A percentile compares a stretch with the other conserved stretches of the same genome.
Evolutionary conservation across 2,888 invertebrate genomes (phyloP).

Genomic region (Loripinus fragilis): DNA sequence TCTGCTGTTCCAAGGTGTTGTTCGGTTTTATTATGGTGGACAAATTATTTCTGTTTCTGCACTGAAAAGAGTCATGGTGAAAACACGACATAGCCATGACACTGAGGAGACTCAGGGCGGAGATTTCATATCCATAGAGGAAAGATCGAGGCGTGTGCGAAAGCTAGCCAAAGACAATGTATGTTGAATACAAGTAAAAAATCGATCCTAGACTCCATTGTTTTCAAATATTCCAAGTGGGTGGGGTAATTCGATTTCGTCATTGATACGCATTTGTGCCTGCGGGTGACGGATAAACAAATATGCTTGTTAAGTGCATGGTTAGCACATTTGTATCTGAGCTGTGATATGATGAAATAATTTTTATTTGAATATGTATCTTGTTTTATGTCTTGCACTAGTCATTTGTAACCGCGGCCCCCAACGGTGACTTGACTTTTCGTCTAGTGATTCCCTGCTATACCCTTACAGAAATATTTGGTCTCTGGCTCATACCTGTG

Average conservation of each 20-base stretch:
- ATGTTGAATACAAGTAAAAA: neutral
- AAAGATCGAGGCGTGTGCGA: conserved; percentile 15
- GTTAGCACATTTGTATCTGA: too few relatives aligned
- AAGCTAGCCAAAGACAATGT: neutral
- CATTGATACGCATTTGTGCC: too few relatives aligned
- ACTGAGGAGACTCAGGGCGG: conserved; percentile 61
- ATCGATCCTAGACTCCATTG: conserved; percentile 13
- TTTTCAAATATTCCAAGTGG: neutral
- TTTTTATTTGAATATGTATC: too few relatives aligned
- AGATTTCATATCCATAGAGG: conserved; percentile 52
- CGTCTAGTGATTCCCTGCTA: too few relatives aligned
- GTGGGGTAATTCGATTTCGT: neutral
- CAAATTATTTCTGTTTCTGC: neutral
- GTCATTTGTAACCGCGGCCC: too few relatives aligned
- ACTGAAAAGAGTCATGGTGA: conserved; percentile 64
- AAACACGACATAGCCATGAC: conserved; percentile 73
- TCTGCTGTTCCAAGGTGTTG: neutral
- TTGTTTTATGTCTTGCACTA: too few relatives aligned
- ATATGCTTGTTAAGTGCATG: too few relatives aligned
- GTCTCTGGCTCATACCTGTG: too few relatives aligned
- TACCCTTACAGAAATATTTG: too few relatives aligned
- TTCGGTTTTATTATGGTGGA: conserved; percentile 14
- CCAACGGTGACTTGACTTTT: too few relatives aligned
- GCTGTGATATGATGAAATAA: too few relatives aligned
- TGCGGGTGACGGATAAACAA: too few relatives aligned